Evolutionary conservation across 2,888 invertebrate genomes (phyloP).

Genomic region (Tipula lateralis): DNA sequence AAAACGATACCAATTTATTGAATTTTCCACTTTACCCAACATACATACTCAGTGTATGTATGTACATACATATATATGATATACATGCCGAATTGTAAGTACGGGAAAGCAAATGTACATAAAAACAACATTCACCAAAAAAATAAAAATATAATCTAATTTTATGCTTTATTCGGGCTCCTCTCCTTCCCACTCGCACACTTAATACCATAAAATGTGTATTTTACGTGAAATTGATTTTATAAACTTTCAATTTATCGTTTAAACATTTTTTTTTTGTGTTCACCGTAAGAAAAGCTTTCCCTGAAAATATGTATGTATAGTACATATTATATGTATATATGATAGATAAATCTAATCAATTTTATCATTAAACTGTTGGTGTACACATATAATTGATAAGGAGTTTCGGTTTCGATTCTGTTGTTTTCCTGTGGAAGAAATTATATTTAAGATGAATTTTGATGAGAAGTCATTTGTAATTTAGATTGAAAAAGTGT

Average conservation of each 20-base stretch:
- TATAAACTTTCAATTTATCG: conserved; percentile 24
- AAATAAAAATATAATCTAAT: background rate
- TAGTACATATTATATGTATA: background rate
- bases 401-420: background rate
- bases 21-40: background rate
- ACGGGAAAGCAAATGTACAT: background rate
- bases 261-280: background rate
- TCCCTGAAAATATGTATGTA: background rate
- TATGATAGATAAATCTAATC: background rate
- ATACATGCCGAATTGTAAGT: background rate
- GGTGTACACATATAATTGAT: background rate
- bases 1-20: conserved; percentile 19
- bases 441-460: background rate
- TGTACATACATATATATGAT: background rate
- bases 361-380: background rate
- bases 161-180: background rate
- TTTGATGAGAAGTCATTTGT: background rate
- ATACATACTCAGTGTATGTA: too few species aligned
- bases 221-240: conserved; percentile 24
- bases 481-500: background rate
- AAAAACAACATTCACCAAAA: background rate
- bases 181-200: background rate
- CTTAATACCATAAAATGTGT: background rate
- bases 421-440: background rate
- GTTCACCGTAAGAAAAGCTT: background rate